Evolutionary conservation across 2,113 vertebrate genomes (phyloP).

Genomic region (Aegypius monachus): DNA sequence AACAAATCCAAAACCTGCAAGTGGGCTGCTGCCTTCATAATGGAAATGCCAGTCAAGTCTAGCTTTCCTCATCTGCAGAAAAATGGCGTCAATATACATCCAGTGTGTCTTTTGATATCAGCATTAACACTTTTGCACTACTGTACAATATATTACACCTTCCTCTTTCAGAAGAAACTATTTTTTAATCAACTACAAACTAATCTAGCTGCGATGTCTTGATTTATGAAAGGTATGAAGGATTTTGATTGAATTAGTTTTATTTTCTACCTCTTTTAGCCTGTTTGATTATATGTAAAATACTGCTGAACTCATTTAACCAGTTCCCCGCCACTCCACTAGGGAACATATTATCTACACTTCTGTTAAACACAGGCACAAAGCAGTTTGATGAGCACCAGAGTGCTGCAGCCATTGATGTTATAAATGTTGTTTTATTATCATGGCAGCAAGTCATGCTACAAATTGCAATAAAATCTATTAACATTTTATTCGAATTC

Average conservation of each 20-base stretch:
- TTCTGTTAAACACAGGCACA: background rate
- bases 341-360: background rate
- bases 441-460: background rate
- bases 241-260: background rate
- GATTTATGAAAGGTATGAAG: background rate
- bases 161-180: background rate
- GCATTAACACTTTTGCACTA: background rate
- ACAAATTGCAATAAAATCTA: background rate
- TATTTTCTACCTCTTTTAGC: background rate
- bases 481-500: conserved; percentile 21
- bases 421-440: background rate
- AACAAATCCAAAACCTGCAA: background rate
- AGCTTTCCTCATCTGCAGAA: background rate
- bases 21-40: background rate
- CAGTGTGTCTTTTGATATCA: background rate
- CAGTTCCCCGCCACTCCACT: background rate
- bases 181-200: background rate
- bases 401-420: background rate
- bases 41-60: background rate
- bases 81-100: background rate
- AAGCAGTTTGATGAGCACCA: background rate
- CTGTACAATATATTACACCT: background rate
- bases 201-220: background rate
- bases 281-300: background rate
- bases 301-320: background rate